A percentile compares a stretch with the other conserved stretches of the same genome.
Conservation (phyloP, 1,140 invertebrate genomes). For the Drosophila nasuta region DNA sequence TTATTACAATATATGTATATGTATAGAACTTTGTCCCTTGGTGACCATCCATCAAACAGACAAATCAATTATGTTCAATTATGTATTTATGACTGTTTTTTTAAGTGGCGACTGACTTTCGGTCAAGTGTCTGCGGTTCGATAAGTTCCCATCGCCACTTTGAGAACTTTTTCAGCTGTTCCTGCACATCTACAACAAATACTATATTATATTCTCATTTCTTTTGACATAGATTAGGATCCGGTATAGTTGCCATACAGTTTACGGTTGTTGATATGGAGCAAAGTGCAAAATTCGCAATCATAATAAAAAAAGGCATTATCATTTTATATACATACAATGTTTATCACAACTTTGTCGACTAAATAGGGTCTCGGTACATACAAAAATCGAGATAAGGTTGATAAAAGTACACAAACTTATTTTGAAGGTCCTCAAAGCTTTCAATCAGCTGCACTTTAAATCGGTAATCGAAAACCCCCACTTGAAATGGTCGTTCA, state of each 20-base stretch:
- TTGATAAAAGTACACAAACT: conserved; percentile 46
- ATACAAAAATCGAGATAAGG: conserved; percentile 25
- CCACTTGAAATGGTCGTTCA: conserved; percentile 24
- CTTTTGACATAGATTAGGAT: conserved; percentile 62
- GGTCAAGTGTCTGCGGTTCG: conserved; percentile 59
- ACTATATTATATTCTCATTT: conserved; percentile 31
- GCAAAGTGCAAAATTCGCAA: conserved; percentile 71
- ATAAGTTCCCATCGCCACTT: conserved; percentile 56
- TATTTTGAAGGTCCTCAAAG: conserved; percentile 20
- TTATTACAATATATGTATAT: background rate
- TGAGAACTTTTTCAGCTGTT: conserved; percentile 59
- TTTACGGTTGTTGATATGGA: conserved; percentile 47
- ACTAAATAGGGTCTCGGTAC: conserved; percentile 30
- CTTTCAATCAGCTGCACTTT: conserved; percentile 24
- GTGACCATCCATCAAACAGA: conserved; percentile 44
- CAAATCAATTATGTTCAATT: conserved; percentile 81
- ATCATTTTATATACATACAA: conserved; percentile 23
- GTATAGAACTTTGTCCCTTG: conserved; percentile 31
- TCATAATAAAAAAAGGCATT: conserved; percentile 48
- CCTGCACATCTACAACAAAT: conserved; percentile 10
- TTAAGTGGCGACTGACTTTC: conserved; percentile 41
- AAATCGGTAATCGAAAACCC: conserved; percentile 37
- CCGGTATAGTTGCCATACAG: conserved; percentile 7
- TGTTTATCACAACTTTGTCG: conserved; percentile 55
- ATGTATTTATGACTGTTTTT: conserved; percentile 52